Base-by-base conservation (phyloP, 30 jellyfish, hydroid and myxozoan genomes). In the Phacellophora camtschatica region DNA sequence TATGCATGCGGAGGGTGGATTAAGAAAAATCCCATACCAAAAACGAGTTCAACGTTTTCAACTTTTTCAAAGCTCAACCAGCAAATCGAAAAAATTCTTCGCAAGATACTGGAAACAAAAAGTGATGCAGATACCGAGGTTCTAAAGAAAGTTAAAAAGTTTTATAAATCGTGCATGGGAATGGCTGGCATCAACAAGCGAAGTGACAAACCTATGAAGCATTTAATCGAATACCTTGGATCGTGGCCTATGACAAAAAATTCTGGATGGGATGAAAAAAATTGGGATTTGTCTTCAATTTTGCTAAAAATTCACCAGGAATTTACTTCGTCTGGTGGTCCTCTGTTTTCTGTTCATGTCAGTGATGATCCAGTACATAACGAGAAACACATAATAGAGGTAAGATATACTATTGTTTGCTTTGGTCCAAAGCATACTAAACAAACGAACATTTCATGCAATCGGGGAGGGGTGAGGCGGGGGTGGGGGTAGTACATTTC, bases 1-100 rank as follows among this genome's bases (percentile, higher is more conserved):
- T 94, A 82, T 77, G 99, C 99, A 13, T 94, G 99, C 70, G 99
- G 97, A 5, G 96, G 97, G 5, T 94, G 99, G 99, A 87, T 88
- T 1, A 94, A 82, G 74, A 72, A 80, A 35, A 87, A 94, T 32
- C 97, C 97, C 2, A 94, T 94, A 23, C 99, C 99, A 29, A 87
- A 80, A 50, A 93, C 99, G 4, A 93, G 99, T 59, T 93, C 99
- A 9, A 79, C 99, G 4, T 93, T 66, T 68, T 93, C 99, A 22
- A 93, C 99, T 23, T 93, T 93, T 50, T 80, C 97, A 36, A 93
- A 93, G 46, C 74, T 93, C 30, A 93, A 93, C 75, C 97, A 86
- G 55, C 90, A 93, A 62, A 96, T 93, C 45, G 99, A 93, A 57
- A 75, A 77, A 63, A 74, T 86, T 13, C 66, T 93, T 45, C 86